Evolutionary conservation across 2,113 vertebrate genomes (phyloP).

Genomic region (Colaptes auratus): DNA sequence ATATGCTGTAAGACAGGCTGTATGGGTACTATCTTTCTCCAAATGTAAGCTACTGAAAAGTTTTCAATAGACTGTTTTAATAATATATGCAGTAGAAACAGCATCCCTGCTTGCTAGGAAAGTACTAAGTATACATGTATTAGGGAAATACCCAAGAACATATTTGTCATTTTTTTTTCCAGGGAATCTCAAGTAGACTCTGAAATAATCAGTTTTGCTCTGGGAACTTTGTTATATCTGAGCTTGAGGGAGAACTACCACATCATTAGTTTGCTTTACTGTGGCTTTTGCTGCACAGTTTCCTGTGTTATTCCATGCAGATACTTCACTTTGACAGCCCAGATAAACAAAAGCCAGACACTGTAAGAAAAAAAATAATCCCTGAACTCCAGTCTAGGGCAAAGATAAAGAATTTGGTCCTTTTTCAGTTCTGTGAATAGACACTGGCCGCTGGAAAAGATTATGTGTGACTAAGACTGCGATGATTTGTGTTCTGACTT

Average conservation of each 20-base stretch:
- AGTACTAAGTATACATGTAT: neutral
- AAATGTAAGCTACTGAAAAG: neutral
- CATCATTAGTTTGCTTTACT: constrained; percentile 50
- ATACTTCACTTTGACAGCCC: constrained; percentile 75
- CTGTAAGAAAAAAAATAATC: constrained; percentile 67
- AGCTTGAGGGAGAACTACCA: constrained; percentile 40
- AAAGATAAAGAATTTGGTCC: constrained; percentile 74
- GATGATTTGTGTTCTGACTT: constrained; percentile 12
- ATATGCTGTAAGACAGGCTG: neutral
- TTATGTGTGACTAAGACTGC: constrained; percentile 40
- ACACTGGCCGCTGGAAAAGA: constrained; percentile 63
- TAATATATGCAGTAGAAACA: neutral
- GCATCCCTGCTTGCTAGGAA: neutral
- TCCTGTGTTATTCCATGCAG: constrained; percentile 74
- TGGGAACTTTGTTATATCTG: constrained; percentile 26
- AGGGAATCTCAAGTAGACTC: neutral
- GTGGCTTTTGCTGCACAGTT: constrained; percentile 62
- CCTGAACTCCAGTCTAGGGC: constrained; percentile 73
- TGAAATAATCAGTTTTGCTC: constrained; percentile 39
- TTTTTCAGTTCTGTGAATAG: constrained; percentile 68
- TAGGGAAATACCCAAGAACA: too few relatives aligned
- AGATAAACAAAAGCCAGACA: constrained; percentile 78
- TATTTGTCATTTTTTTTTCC: neutral
- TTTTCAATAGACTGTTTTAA: neutral
- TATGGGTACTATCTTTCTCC: neutral